Evolutionary conservation across 2,888 invertebrate genomes (phyloP).

Genomic region (Danaus chrysippus): DNA sequence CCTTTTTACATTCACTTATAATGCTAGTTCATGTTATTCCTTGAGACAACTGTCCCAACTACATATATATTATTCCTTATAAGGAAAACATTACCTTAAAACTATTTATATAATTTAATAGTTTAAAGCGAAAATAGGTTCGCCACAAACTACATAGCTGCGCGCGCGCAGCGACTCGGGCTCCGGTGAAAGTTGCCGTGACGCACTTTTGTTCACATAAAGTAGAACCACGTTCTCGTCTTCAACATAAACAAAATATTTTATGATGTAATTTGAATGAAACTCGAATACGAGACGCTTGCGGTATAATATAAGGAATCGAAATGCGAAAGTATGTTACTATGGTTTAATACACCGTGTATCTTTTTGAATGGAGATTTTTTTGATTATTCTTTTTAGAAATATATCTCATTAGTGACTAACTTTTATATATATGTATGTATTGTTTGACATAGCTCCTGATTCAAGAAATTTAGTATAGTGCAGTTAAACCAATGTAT

Average conservation of each 20-base stretch:
- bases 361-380: too few relatives aligned
- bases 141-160: conserved; percentile 18
- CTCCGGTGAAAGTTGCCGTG: conserved; percentile 72
- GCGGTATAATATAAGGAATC: too few relatives aligned
- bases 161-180: conserved; percentile 31
- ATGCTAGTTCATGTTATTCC: too few relatives aligned
- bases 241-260: conserved; percentile 26
- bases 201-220: conserved; percentile 70
- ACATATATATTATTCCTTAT: not conserved
- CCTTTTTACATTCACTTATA: too few relatives aligned
- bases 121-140: conserved; percentile 35
- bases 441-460: too few relatives aligned
- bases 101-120: conserved; percentile 11
- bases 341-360: too few relatives aligned
- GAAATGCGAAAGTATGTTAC: too few relatives aligned
- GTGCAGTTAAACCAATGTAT: too few relatives aligned
- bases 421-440: too few relatives aligned
- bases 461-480: too few relatives aligned
- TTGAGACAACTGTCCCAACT: not conserved
- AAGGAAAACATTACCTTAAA: not conserved
- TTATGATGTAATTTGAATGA: conserved; percentile 42
- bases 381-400: too few relatives aligned
- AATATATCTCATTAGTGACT: too few relatives aligned
- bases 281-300: conserved; percentile 13
- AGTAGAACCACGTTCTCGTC: conserved; percentile 23